Conservation (phyloP, 2,797 vertebrate genomes). For the Chloroceryle amazona region DNA sequence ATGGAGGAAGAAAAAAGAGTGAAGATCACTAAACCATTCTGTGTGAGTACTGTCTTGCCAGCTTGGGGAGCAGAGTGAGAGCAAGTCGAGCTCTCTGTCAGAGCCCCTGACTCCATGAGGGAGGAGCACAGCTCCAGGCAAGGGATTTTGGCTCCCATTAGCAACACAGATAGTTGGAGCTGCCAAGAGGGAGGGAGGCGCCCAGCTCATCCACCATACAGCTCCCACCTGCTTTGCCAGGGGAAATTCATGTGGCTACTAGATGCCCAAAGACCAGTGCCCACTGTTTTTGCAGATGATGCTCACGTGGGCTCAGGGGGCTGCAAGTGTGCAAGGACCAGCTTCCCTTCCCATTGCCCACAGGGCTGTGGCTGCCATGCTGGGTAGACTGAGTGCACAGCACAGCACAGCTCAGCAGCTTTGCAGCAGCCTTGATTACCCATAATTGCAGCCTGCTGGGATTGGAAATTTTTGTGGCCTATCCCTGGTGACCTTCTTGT, state of each 20-base stretch:
- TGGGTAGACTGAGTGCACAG: not conserved
- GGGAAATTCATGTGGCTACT: not conserved
- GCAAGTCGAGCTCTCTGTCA: not conserved
- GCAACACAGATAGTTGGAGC: not conserved
- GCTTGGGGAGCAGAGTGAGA: not conserved
- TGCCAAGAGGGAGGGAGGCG: not conserved
- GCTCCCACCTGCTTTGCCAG: not conserved
- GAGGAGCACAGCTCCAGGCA: not conserved
- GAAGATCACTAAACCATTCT: not conserved
- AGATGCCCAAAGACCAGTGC: not conserved
- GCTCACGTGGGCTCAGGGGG: not conserved
- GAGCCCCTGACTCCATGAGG: not conserved
- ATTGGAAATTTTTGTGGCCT: conserved; percentile 41
- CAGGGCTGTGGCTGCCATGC: not conserved
- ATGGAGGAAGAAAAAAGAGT: not conserved
- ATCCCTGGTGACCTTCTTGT: not conserved
- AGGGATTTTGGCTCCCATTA: not conserved
- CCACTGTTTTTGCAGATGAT: not conserved
- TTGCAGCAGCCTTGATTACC: not conserved
- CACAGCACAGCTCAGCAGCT: conserved; percentile 39
- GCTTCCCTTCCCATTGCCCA: not conserved
- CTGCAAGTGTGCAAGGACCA: not conserved
- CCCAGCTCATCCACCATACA: rapidly evolving
- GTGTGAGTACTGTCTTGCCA: not conserved
- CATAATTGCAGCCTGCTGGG: conserved; percentile 10